Conservation (phyloP, 2,113 vertebrate genomes). For the Dromas ardeola region DNA sequence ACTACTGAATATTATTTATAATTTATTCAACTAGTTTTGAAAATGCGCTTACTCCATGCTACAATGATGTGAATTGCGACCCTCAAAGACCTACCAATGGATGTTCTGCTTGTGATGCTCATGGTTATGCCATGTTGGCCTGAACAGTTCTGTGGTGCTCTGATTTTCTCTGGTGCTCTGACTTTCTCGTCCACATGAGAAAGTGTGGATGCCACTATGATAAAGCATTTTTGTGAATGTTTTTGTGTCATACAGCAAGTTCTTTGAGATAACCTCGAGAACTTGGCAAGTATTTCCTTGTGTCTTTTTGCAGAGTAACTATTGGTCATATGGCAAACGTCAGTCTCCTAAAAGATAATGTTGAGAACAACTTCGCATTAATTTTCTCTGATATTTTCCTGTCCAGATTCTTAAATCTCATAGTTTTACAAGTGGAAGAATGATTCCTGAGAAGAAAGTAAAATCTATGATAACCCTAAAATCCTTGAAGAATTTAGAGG, state of each 20-base stretch:
- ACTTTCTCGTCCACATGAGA: not conserved
- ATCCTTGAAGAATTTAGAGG: not conserved
- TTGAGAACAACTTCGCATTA: not conserved
- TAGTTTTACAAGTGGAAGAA: not conserved
- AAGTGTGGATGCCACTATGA: accelerated
- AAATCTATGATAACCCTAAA: not conserved
- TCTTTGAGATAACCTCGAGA: not conserved
- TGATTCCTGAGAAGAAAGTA: not conserved
- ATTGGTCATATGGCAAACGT: not conserved
- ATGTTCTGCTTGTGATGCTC: accelerated
- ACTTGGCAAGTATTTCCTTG: not conserved
- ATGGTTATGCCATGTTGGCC: not conserved
- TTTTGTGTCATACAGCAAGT: not conserved
- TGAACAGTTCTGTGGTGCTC: not conserved
- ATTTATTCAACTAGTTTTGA: not conserved
- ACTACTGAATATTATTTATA: not conserved
- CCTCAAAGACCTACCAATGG: not conserved
- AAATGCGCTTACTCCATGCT: not conserved
- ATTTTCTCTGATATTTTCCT: not conserved
- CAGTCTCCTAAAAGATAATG: not conserved
- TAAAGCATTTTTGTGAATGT: accelerated
- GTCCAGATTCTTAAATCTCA: not conserved
- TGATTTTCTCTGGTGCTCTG: not conserved
- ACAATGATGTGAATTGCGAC: not conserved
- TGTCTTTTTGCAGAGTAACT: not conserved